Base-by-base conservation (phyloP, 2,888 invertebrate species). In the Nezara viridula region DNA sequence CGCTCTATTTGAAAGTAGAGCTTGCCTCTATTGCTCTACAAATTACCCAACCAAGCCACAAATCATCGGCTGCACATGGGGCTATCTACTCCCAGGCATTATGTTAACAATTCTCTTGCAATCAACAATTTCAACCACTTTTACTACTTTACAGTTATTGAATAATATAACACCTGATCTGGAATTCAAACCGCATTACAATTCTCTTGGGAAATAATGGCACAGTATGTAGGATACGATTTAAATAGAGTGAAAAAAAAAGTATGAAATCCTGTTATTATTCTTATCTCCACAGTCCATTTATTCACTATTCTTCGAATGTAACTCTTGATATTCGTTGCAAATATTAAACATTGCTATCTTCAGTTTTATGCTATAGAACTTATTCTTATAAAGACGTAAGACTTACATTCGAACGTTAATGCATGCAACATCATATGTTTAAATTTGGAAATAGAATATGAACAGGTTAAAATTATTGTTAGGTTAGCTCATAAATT, bases 81-180 rank as follows among this genome's bases (percentile, higher is more conserved):
- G 32, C 66, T 60, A 27, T 73, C 66, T 37, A 21, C 66, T 73
- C 37, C 0, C 66, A 32, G 66, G 7, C 32, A 73, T 73, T 73
- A 73, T 73, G 19, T 73, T 73, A 73, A 73, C 66, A 73, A 73
- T 73, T 37, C 66, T 32, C 66, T 73, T 73, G 66, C 66, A 73
- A 73, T 73, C 32, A 37, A 73, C 66, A 21, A 73, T 73, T 73
- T 21, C 32, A 37, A 73, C 32, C 37, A 37, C 32, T 73, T 73
- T 73, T 73, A 73, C 66, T 73, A 32, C 66, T 73, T 73, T 37
- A 73, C 21, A 24, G 66, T 73, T 73, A 73, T 73, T 73, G 32
- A 73, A 73, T 73, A 73, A 73, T 73, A 73, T 73, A 32, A 73
- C 32, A 73, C 66, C 66, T 37, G 66, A 32, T 73, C 66, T 37